phyloP scores from a whole-genome alignment of 2,797 vertebrate species.

The Tiaroga cobitis region DNA sequence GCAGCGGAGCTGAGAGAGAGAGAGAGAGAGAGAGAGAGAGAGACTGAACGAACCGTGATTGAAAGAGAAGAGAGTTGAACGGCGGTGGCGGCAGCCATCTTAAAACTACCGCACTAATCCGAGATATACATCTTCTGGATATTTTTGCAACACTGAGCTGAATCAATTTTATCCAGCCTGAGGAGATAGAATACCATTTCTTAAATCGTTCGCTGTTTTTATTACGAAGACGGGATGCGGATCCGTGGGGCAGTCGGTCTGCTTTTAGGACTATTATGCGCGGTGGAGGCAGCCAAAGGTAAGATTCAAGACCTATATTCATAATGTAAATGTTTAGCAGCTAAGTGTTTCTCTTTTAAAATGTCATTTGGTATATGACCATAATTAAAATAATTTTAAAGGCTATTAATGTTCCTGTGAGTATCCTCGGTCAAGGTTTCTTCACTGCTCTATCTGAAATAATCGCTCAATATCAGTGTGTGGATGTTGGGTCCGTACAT shows the following conservation, averaged over 20 bases:
- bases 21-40: conserved; percentile 60
- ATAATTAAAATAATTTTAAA: background rate
- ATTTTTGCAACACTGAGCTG: conserved; percentile 65
- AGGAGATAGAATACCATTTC: conserved; percentile 48
- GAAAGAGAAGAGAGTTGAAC: conserved; percentile 69
- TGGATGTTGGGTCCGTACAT: conserved; percentile 6
- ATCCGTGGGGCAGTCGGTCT: conserved; percentile 77
- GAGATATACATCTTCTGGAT: conserved; percentile 73
- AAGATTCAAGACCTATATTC: conserved; percentile 54
- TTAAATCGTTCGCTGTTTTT: conserved; percentile 54
- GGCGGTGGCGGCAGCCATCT: conserved; percentile 82
- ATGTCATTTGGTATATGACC: background rate
- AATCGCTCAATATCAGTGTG: background rate
- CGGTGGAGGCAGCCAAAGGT: conserved; percentile 82
- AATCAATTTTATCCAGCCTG: conserved; percentile 57
- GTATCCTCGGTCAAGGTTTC: background rate
- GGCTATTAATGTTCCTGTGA: background rate
- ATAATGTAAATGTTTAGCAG: background rate
- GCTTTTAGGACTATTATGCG: conserved; percentile 80
- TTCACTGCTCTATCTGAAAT: background rate
- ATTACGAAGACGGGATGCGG: conserved; percentile 77
- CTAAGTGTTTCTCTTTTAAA: background rate
- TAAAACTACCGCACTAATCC: conserved; percentile 75
- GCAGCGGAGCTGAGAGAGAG: conserved; percentile 55
- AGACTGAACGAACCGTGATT: conserved; percentile 63